Conservation (phyloP, 2,888 invertebrate species). For the Ernsta delagoae region DNA sequence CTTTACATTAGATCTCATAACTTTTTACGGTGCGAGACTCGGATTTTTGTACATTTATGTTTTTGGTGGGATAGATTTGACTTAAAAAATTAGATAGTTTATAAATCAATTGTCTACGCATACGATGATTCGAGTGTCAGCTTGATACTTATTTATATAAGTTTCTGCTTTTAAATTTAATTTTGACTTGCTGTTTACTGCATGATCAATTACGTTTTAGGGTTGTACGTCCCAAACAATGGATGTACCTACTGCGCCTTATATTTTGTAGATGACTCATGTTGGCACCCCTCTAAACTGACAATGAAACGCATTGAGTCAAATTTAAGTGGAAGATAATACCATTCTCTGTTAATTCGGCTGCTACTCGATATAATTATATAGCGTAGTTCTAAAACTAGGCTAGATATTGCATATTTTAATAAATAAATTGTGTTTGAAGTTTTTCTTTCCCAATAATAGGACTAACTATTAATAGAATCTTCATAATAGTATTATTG, state of each 20-base stretch:
- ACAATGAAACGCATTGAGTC: constrained; percentile 16
- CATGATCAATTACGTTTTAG: neutral
- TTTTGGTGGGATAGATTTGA: too few relatives aligned
- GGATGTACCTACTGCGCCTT: neutral
- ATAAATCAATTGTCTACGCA: too few relatives aligned
- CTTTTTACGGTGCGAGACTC: too few relatives aligned
- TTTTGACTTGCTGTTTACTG: neutral
- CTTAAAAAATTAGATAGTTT: too few relatives aligned
- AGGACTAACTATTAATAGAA: neutral
- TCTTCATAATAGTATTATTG: constrained; percentile 6
- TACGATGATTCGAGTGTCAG: too few relatives aligned
- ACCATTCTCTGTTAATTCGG: neutral
- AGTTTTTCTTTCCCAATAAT: too few relatives aligned
- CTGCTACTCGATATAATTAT: neutral
- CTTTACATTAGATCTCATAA: too few relatives aligned
- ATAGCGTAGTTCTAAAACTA: too few relatives aligned
- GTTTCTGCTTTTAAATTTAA: neutral
- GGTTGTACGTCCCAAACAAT: neutral
- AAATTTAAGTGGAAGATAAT: constrained; percentile 8
- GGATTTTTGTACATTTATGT: too few relatives aligned
- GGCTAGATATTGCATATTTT: too few relatives aligned
- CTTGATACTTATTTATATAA: neutral
- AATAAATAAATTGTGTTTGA: too few relatives aligned
- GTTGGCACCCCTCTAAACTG: constrained; percentile 18
- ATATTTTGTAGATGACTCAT: constrained; percentile 22